These are phyloP conservation scores for Bradypodion pumilum DNA, from an alignment of 2,797 vertebrate genomes.

Conservation along the genomic window DNA sequence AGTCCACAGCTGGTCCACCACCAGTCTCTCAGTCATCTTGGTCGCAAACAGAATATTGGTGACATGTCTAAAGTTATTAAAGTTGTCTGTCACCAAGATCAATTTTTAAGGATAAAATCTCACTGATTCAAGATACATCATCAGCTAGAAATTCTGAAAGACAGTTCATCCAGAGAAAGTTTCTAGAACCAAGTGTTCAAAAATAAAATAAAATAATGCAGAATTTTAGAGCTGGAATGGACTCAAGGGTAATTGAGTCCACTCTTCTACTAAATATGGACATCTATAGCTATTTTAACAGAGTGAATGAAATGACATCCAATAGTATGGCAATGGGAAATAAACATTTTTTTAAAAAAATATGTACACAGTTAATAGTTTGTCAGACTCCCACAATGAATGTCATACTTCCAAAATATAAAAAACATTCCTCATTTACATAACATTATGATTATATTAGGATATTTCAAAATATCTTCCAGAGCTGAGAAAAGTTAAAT, in stretches of 20 bases:
- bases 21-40: too few relatives aligned
- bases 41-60: too few relatives aligned
- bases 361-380: not conserved
- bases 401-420: not conserved
- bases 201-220: not conserved
- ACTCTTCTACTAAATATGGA: too few relatives aligned
- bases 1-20: too few relatives aligned
- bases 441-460: not conserved
- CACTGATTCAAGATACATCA: not conserved
- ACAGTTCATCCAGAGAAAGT: not conserved
- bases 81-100: too few relatives aligned
- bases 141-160: constrained; percentile 7
- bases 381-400: not conserved
- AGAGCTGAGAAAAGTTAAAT: too few relatives aligned
- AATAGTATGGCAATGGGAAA: not conserved
- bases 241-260: too few relatives aligned
- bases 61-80: too few relatives aligned
- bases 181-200: not conserved
- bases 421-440: not conserved
- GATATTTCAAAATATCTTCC: not conserved
- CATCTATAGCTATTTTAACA: not conserved
- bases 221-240: too few relatives aligned
- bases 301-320: not conserved
- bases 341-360: not conserved
- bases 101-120: not conserved